Conservation (phyloP, 2,888 invertebrate genomes). For the Ischnura elegans region DNA sequence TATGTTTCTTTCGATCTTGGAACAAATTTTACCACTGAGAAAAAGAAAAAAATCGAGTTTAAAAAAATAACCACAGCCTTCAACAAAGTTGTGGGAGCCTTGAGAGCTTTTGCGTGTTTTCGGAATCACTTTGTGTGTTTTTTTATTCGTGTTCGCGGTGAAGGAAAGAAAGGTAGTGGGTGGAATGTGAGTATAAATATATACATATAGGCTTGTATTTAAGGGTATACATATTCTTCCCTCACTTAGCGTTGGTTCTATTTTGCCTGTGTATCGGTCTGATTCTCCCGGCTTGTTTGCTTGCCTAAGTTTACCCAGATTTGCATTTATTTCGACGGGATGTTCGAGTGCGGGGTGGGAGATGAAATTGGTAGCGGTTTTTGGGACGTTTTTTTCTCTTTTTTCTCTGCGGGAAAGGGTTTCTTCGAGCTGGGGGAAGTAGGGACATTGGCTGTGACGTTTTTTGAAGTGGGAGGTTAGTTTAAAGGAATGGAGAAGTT, state of each 20-base stretch:
- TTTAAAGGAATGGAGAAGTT: neutral
- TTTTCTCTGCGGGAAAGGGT: neutral
- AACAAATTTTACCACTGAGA: neutral
- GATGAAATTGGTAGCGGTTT: neutral
- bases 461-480: neutral
- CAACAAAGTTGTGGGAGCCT: neutral
- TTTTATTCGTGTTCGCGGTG: neutral
- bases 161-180: neutral
- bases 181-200: too few relatives aligned
- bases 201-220: neutral
- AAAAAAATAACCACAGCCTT: neutral
- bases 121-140: neutral
- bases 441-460: neutral
- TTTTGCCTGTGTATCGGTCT: neutral
- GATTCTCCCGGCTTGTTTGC: neutral
- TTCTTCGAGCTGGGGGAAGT: neutral
- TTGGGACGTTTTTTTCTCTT: neutral
- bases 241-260: neutral
- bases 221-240: neutral
- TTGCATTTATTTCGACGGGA: constrained; percentile 11
- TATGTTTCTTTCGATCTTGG: neutral
- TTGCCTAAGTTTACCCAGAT: neutral
- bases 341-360: neutral
- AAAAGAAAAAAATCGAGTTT: neutral
- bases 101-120: constrained; percentile 25